Evolutionary conservation across 2,888 invertebrate genomes (phyloP), one percentile per base, ranked within the genome.

Genomic region (Sarcophaga rosellei): DNA sequence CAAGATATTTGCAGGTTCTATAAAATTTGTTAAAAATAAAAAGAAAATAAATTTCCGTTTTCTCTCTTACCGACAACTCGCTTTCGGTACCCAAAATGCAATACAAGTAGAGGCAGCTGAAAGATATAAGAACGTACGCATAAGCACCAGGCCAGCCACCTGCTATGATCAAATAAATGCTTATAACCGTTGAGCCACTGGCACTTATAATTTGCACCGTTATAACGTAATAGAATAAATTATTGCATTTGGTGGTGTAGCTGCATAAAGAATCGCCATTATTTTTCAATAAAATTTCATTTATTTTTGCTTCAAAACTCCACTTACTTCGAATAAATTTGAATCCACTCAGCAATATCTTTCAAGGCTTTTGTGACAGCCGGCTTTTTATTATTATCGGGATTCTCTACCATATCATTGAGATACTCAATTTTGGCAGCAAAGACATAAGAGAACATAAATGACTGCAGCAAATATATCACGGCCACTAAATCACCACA

Each of bases 11-110:
- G 1, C 15, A 17, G 1, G 12, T 57, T 57, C 57, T 57, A 12
- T 57, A 57, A 5, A 57, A 12, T 57, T 57, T 11, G n/a, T 57
- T 15, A 57, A 17, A 12, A 57, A 57, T 57, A 57, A 57, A 57
- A 57, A 1, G 3, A n/a, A 35, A 10, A 35, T 2, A 3, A 25
- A 4, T 10, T 35, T 10, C 2, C 2, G 53, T 17, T 53, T 53
- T 53, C 17, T 1, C 53, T n/a, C 88, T 85, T 79, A 90, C 90
- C 25, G 89, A 88, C 8, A 78, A 87, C 61, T 90, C 89, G 3
- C 89, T 87, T 25, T 89, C 59, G 0, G 90, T 90, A 0, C 91
- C 91, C 17, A 91, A 75, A 47, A 90, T 88, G 65, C 90, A 90
- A 53, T 90, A 91, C 0, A 89, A 63, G 85, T 90, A 91, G 69